These are phyloP conservation scores for Eurosta solidaginis DNA, from an alignment of 1,140 invertebrate species.

Conservation along the genomic window DNA sequence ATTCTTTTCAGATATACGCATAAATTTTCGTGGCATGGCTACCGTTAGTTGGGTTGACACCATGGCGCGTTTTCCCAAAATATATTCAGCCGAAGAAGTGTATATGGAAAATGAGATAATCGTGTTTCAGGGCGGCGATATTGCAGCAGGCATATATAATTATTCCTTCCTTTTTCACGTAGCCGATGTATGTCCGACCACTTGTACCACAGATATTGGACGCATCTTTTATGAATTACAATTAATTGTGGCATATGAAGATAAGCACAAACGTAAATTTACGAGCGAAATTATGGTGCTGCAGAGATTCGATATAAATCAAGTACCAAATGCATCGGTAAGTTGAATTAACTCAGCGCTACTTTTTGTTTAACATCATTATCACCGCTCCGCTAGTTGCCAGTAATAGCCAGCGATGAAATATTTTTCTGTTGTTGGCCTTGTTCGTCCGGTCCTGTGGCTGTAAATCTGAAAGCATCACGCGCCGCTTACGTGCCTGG, in stretches of 20 bases:
- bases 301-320: conserved; percentile 70
- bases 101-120: conserved; percentile 3
- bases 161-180: conserved; percentile 40
- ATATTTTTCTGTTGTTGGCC: conserved; percentile 14
- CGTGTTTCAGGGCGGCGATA: background rate
- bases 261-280: conserved; percentile 71
- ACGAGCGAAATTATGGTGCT: conserved; percentile 72
- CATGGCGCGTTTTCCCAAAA: conserved; percentile 36
- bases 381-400: background rate
- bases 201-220: conserved; percentile 71
- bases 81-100: background rate
- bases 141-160: conserved; percentile 4
- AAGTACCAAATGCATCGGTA: conserved; percentile 45
- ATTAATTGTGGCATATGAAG: conserved; percentile 68
- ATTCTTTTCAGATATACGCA: conserved; percentile 9
- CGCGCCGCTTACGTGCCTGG: conserved; percentile 29
- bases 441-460: conserved; percentile 1
- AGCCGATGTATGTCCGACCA: conserved; percentile 65
- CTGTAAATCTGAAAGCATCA: background rate
- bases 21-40: conserved; percentile 5
- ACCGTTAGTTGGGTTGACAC: conserved; percentile 28
- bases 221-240: conserved; percentile 69
- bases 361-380: background rate
- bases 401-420: background rate
- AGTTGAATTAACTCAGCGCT: background rate